Evolutionary conservation across 2,113 vertebrate genomes (phyloP).

Genomic region (Neotoma lepida): DNA sequence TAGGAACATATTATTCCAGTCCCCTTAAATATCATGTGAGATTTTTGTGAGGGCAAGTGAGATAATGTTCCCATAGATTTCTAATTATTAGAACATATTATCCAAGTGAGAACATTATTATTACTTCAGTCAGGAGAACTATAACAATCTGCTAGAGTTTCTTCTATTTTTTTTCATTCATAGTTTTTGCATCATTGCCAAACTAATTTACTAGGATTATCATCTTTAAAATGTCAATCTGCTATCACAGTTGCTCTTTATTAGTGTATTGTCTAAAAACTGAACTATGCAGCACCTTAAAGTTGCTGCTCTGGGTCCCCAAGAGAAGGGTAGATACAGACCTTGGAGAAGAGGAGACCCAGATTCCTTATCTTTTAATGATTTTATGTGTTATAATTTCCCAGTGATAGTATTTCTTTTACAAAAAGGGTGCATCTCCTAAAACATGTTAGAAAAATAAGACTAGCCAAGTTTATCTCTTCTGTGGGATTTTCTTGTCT

Average conservation of each 20-base stretch:
- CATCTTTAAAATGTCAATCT: conserved; percentile 24
- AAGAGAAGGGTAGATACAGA: background rate
- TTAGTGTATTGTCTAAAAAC: conserved; percentile 3
- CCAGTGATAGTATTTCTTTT: conserved; percentile 32
- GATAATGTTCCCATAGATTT: background rate
- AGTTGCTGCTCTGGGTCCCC: background rate
- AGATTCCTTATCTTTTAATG: background rate
- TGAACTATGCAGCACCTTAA: background rate
- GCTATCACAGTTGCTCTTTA: background rate
- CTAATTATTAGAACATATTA: conserved; percentile 13
- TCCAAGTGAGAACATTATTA: background rate
- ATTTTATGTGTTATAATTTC: conserved; percentile 3
- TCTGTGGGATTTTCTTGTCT: conserved; percentile 49
- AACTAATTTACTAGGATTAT: conserved; percentile 50
- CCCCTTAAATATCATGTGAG: background rate
- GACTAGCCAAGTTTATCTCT: background rate
- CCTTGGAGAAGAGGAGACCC: background rate
- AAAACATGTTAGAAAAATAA: conserved; percentile 31
- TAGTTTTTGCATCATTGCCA: background rate
- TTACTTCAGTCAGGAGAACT: background rate
- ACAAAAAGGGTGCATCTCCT: background rate
- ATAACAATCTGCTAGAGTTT: background rate
- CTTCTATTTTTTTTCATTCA: conserved; percentile 31
- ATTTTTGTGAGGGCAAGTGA: background rate
- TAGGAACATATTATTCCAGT: background rate